Evolutionary conservation across 2,113 vertebrate genomes (phyloP).

Genomic region (Campylomormyrus tamandua): DNA sequence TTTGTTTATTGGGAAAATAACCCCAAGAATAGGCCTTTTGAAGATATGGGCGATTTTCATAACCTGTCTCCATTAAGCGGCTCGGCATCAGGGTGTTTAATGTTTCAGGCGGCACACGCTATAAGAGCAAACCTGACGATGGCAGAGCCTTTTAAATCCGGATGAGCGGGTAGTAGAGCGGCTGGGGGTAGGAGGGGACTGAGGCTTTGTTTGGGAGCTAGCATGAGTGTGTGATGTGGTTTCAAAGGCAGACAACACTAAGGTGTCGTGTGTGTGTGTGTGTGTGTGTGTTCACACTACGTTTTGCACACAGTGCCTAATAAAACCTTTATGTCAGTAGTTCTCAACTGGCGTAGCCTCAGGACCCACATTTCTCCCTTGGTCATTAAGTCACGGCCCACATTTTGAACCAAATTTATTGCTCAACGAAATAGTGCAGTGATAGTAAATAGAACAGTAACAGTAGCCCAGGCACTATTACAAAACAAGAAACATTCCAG

Average conservation of each 20-base stretch:
- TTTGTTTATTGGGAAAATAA: background rate
- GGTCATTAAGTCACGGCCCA: background rate
- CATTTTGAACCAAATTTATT: background rate
- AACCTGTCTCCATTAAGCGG: slow-evolving; percentile 20
- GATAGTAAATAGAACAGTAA: background rate
- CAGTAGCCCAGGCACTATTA: background rate
- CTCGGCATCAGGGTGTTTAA: slow-evolving; percentile 29
- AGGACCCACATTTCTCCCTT: background rate
- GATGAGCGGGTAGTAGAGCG: slow-evolving; percentile 27
- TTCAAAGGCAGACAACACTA: background rate
- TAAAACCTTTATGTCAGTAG: background rate
- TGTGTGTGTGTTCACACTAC: background rate
- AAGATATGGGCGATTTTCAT: slow-evolving; percentile 18
- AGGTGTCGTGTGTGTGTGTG: background rate
- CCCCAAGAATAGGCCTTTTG: slow-evolving; percentile 7
- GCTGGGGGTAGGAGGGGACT: slow-evolving; percentile 12
- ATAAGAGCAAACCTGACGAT: slow-evolving; percentile 22
- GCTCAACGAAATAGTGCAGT: background rate
- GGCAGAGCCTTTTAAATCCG: slow-evolving; percentile 13
- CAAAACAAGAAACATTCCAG: background rate
- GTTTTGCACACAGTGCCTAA: background rate
- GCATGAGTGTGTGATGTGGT: background rate
- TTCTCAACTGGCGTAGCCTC: background rate
- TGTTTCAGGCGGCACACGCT: slow-evolving; percentile 17
- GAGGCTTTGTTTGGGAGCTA: background rate